Evolutionary conservation across 2,888 invertebrate species (phyloP), one percentile per base, ranked within the genome.

Genomic region (Pogonocherus hispidulus): DNA sequence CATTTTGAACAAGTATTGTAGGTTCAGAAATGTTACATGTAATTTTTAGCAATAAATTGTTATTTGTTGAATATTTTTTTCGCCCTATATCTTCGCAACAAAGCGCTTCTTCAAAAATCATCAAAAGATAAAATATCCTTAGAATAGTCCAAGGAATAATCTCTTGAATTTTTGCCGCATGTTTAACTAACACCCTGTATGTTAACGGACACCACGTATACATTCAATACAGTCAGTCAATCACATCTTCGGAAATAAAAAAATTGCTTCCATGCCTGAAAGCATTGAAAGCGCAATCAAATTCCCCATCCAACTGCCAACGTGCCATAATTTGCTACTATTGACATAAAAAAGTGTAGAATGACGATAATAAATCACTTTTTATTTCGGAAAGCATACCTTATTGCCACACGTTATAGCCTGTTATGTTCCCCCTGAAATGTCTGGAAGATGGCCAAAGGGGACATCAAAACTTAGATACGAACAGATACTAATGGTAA

Each of bases 251-350:
- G 14, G 41, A n/a, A 41, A 41, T 41, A 41, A 41, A 41, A 41
- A 27, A 41, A 41, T 41, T 16, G 14, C 41, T n/a, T 41, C 5
- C n/a, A 16, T 2, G 5, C 14, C 41, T 3, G 14, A 41, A 41
- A 27, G 27, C 27, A 8, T 8, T 27, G 27, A 27, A 27, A 27
- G n/a, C 41, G 11, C 37, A n/a, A 41, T 41, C 41, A 41, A 41
- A 14, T 41, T 16, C 5, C 41, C 16, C 41, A 14, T n/a, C 14
- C 14, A 41, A 41, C 11, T 41, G 41, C n/a, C n/a, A 16, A 41
- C 41, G n/a, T 14, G 41, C 41, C 14, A 41, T 41, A 41, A 41
- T 41, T 41, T 41, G 41, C 41, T 16, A 41, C n/a, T 41, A 41
- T 41, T 41, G 41, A 41, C 14, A 41, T 41, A 41, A 14, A 41